These are phyloP conservation scores for Miniopterus natalensis DNA, from an alignment of 2,113 vertebrate genomes.

Conservation along the genomic window DNA sequence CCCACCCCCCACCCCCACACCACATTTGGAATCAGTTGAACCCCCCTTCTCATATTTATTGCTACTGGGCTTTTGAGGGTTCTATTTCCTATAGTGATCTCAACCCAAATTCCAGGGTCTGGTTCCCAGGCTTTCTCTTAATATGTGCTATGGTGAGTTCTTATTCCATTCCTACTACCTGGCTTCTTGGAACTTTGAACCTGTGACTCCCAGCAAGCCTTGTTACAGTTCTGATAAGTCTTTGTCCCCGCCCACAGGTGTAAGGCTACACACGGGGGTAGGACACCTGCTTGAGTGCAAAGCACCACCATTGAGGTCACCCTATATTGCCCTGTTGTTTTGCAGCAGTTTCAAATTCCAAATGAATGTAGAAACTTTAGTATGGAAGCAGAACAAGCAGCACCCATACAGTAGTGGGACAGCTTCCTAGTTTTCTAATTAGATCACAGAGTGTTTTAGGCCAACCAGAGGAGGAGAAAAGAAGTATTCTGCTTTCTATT, in stretches of 20 bases:
- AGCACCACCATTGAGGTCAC: neutral
- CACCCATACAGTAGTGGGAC: neutral
- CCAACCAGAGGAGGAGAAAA: neutral
- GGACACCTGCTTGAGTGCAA: neutral
- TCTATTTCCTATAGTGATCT: neutral
- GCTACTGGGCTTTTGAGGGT: neutral
- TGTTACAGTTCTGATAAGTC: neutral
- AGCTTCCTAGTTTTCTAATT: neutral
- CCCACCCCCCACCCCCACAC: too few relatives aligned
- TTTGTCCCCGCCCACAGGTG: neutral
- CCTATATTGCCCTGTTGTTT: neutral
- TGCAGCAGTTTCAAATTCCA: neutral
- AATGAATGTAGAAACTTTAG: neutral
- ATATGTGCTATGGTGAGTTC: neutral
- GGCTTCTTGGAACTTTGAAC: slow-evolving; percentile 1
- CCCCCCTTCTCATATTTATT: neutral
- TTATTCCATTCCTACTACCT: neutral
- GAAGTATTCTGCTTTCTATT: slow-evolving; percentile 13
- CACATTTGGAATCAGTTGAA: neutral
- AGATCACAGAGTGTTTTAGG: neutral
- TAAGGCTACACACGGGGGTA: neutral
- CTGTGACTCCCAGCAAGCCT: neutral
- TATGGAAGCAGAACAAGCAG: neutral
- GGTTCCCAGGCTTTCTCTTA: neutral
- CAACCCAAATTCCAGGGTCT: neutral